Evolutionary conservation across 2,797 vertebrate species (phyloP).

Genomic region (Myripristis jacobus): DNA sequence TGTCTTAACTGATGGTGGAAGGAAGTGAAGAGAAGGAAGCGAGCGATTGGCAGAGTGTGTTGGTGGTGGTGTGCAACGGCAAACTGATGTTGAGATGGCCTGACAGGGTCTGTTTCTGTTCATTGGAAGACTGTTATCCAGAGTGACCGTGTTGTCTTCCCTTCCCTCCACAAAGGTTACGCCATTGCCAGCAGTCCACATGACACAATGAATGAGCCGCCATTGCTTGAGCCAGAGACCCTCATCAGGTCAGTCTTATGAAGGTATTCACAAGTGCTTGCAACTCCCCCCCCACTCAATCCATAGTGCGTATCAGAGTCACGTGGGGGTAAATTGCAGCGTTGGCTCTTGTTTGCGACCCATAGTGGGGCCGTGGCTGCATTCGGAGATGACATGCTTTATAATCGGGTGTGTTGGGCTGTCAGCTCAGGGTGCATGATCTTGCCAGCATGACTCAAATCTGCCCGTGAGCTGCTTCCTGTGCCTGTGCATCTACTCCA

Average conservation of each 20-base stretch:
- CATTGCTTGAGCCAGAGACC: slow-evolving; percentile 56
- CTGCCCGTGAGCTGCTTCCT: slow-evolving; percentile 83
- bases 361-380: slow-evolving; percentile 59
- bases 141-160: slow-evolving; percentile 81
- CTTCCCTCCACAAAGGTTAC: slow-evolving; percentile 81
- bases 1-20: slow-evolving; percentile 50
- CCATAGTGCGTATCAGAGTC: slow-evolving; percentile 18
- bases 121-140: slow-evolving; percentile 79
- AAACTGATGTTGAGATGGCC: slow-evolving; percentile 77
- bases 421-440: slow-evolving; percentile 82
- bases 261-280: slow-evolving; percentile 28
- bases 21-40: slow-evolving; percentile 55
- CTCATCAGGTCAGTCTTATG: slow-evolving; percentile 64
- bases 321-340: slow-evolving; percentile 20
- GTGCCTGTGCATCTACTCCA: slow-evolving; percentile 81
- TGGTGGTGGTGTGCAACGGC: slow-evolving; percentile 61
- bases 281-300: slow-evolving; percentile 21
- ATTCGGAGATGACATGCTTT: slow-evolving; percentile 76
- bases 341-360: slow-evolving; percentile 45
- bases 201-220: slow-evolving; percentile 81
- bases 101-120: slow-evolving; percentile 84
- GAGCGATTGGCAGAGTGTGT: slow-evolving; percentile 63
- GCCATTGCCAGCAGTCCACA: slow-evolving; percentile 83
- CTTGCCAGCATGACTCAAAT: slow-evolving; percentile 87
- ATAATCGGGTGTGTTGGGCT: slow-evolving; percentile 80